These are phyloP conservation scores for Siphlonurus alternatus DNA, from an alignment of 2,888 invertebrate genomes.

Conservation along the genomic window DNA sequence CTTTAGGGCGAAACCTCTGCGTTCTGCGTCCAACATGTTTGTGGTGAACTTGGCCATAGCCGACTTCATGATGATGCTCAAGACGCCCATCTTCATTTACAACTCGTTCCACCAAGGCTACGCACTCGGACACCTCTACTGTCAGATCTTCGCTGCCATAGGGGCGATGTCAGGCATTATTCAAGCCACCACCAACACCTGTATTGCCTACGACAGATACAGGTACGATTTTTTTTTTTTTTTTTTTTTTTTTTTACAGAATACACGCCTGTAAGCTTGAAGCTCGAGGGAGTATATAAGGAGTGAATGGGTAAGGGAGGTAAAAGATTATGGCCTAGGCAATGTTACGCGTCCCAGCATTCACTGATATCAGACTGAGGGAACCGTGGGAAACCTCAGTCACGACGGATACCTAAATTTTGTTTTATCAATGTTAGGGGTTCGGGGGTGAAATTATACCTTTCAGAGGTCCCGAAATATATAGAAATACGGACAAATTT, in stretches of 20 bases:
- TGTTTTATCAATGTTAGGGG: too few relatives aligned
- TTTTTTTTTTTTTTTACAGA: neutral
- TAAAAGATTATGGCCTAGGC: too few relatives aligned
- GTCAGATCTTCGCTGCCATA: slow-evolving; percentile 57
- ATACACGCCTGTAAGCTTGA: too few relatives aligned
- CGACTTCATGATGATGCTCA: slow-evolving; percentile 77
- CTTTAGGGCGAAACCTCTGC: slow-evolving; percentile 48
- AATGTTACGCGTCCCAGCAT: too few relatives aligned
- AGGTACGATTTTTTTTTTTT: slow-evolving; percentile 22
- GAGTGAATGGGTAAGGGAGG: too few relatives aligned
- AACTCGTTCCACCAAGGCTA: slow-evolving; percentile 66
- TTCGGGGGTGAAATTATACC: too few relatives aligned
- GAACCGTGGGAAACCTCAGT: too few relatives aligned
- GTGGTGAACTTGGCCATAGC: slow-evolving; percentile 67
- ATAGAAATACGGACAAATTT: too few relatives aligned
- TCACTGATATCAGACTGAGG: too few relatives aligned
- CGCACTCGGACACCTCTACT: slow-evolving; percentile 53
- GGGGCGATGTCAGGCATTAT: slow-evolving; percentile 68
- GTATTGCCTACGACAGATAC: slow-evolving; percentile 68
- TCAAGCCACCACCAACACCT: slow-evolving; percentile 63
- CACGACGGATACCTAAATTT: too few relatives aligned
- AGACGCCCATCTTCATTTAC: slow-evolving; percentile 70
- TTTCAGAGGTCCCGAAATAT: too few relatives aligned
- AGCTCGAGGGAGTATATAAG: too few relatives aligned
- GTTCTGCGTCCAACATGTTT: slow-evolving; percentile 69